Evolutionary conservation across 2,888 invertebrate genomes (phyloP), one percentile per base, ranked within the genome.

Genomic region (Chrysina gloriosa): DNA sequence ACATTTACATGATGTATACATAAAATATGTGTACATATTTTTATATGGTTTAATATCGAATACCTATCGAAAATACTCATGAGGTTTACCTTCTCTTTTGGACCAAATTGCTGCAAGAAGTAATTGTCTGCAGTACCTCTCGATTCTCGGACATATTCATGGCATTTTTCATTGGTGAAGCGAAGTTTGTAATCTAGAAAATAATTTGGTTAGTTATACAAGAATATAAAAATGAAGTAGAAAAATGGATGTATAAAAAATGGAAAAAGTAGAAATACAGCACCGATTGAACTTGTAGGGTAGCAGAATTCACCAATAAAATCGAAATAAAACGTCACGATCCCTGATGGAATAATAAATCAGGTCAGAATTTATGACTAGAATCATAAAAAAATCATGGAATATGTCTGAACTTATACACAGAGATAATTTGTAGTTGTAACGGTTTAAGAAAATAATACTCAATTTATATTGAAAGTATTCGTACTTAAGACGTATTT

Each of bases 81-180:
- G 7, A 19, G 70, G n/a, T 69, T 58, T 69, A 73, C 73, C 73
- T 71, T 66, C 72, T 67, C 50, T 69, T 70, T 3, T 78, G 70
- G 14, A 76, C 79, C 23, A 81, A 77, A 74, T 82, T 82, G 70
- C 77, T 78, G 72, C 81, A 80, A 54, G 82, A 77, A 11, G 80
- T 82, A 48, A 83, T 83, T 4, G 81, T 78, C 73, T 83, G 83
- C 6, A 83, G 77, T 67, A 83, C 82, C 76, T 83, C 83, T 63
- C 83, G 75, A 72, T 77, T 78, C 71, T 82, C 80, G 19, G 69
- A 63, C 63, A 65, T 64, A 50, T 70, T 73, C 71, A 72, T 71
- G 36, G 68, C 71, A 68, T 70, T 66, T 69, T 73, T 73, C 71
- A 71, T 71, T 47, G 58, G 66, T 58, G 16, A 7, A 45, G 25